A percentile compares a stretch with the other conserved stretches of the same genome.
These are phyloP conservation scores for Epizoanthus stellaris DNA, from an alignment of 92 coral and sea anemone genomes.

Conservation along the genomic window DNA sequence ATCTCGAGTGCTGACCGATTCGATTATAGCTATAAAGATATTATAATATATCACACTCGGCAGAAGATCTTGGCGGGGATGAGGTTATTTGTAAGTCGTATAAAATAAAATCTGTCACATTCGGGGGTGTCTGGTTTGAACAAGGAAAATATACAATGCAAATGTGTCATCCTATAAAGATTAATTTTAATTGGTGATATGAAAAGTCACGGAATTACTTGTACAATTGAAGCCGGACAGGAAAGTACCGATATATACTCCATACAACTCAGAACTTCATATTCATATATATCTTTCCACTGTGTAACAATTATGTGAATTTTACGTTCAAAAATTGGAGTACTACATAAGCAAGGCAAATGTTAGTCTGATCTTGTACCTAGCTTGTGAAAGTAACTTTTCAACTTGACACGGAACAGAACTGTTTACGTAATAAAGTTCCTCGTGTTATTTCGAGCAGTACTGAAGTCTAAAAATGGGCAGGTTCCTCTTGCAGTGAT, in stretches of 20 bases:
- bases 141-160: conserved; percentile 8
- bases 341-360: too few relatives aligned
- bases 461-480: too few relatives aligned
- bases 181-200: conserved; percentile 8
- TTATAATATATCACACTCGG: conserved; percentile 2
- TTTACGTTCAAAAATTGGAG: too few relatives aligned
- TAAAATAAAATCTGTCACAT: not conserved
- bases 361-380: not conserved
- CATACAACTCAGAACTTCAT: not conserved
- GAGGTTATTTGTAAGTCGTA: not conserved
- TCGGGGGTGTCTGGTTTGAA: conserved; percentile 10
- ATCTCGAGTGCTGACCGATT: conserved; percentile 32
- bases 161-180: conserved; percentile 15
- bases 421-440: not conserved
- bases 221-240: not conserved
- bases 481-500: not conserved
- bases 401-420: conserved; percentile 21
- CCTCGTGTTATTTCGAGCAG: conserved; percentile 5
- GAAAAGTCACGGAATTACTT: conserved; percentile 31
- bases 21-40: conserved; percentile 12
- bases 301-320: too few relatives aligned
- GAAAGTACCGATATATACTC: not conserved
- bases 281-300: not conserved
- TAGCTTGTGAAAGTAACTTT: not conserved
- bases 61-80: not conserved